Evolutionary conservation across 2,888 invertebrate species (phyloP).

Genomic region (Sepioteuthis lessoniana): DNA sequence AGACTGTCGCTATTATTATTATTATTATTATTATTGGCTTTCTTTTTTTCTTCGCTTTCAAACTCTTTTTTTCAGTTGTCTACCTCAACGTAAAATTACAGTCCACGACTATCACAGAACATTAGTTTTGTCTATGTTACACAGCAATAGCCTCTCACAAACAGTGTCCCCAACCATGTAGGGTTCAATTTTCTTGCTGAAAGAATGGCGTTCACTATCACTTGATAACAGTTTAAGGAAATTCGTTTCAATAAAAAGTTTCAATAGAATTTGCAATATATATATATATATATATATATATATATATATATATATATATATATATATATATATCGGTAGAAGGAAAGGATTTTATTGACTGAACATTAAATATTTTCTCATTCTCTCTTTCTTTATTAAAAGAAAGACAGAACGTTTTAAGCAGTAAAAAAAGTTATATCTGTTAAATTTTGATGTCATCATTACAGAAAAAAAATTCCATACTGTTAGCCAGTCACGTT

Average conservation of each 20-base stretch:
- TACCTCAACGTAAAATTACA: not conserved
- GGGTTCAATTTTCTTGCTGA: not conserved
- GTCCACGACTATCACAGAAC: not conserved
- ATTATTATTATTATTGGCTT: no score
- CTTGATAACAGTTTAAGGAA: not conserved
- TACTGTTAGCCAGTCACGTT: no score
- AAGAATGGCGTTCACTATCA: not conserved
- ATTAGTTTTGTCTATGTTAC: conserved; percentile 23
- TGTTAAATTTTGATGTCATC: no score
- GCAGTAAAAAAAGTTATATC: no score
- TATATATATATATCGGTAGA: not conserved
- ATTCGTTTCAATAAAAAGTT: not conserved
- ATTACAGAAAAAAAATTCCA: no score
- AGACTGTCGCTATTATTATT: not conserved
- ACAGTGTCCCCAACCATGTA: not conserved
- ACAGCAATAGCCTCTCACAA: not conserved
- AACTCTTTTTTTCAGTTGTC: not conserved
- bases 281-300: no score
- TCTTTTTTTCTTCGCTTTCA: not conserved
- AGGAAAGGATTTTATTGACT: not conserved
- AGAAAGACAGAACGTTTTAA: no score
- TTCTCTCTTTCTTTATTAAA: no score
- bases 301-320: not conserved
- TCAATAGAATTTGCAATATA: not conserved
- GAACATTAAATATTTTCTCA: no score